These are phyloP conservation scores for Caenorhabditis remanei DNA, from an alignment of 1,140 invertebrate species.

Conservation along the genomic window DNA sequence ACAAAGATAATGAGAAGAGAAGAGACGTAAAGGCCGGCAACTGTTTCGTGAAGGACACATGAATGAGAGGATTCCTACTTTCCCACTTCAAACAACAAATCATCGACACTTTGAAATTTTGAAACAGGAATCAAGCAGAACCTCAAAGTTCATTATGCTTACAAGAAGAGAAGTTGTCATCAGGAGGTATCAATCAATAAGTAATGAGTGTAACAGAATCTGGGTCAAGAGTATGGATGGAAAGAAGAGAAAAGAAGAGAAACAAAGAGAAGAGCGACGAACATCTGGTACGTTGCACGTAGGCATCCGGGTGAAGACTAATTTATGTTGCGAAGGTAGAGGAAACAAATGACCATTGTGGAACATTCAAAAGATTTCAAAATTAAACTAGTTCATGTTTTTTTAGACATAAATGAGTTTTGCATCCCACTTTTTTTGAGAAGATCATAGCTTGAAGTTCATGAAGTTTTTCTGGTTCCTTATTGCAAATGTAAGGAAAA, in stretches of 20 bases:
- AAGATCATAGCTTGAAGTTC: too few species aligned
- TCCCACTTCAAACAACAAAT: neutral
- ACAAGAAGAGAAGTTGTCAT: neutral
- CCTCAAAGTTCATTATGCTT: too few species aligned
- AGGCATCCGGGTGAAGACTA: neutral
- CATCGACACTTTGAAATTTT: neutral
- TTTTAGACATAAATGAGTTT: too few species aligned
- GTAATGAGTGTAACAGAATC: conserved; percentile 38
- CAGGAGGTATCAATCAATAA: conserved; percentile 33
- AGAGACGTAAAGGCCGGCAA: neutral
- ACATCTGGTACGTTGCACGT: conserved; percentile 41
- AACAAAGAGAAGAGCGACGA: neutral
- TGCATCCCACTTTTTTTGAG: too few species aligned
- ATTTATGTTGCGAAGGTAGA: neutral
- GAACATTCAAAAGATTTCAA: too few species aligned
- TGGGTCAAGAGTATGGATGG: conserved; percentile 49
- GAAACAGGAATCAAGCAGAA: neutral
- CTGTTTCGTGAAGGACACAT: conserved; percentile 33
- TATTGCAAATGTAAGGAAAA: too few species aligned
- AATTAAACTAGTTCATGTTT: too few species aligned
- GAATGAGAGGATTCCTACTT: neutral
- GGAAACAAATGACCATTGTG: too few species aligned
- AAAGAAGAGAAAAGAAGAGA: neutral
- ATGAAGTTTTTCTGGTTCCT: too few species aligned
- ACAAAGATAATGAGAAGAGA: neutral